phyloP scores from a whole-genome alignment of 2,113 vertebrate species.

The Alectura lathami region DNA sequence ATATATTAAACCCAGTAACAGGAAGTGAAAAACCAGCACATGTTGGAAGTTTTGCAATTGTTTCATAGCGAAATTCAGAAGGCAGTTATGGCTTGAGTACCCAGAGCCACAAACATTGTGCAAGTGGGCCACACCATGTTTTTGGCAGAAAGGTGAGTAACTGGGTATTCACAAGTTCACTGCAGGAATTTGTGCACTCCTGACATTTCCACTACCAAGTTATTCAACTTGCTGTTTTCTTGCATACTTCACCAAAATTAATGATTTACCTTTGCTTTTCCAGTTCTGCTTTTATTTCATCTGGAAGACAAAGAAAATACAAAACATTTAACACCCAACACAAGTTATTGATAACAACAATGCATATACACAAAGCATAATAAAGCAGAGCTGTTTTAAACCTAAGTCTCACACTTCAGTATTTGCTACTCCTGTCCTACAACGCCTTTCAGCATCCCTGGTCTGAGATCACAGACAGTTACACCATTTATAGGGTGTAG shows the following conservation, averaged over 20 bases:
- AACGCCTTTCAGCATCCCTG: not conserved
- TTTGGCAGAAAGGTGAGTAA: not conserved
- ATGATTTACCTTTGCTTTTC: constrained; percentile 88
- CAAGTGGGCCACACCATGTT: not conserved
- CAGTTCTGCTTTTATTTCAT: constrained; percentile 93
- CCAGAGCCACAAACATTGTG: not conserved
- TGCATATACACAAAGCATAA: not conserved
- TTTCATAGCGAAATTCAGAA: constrained; percentile 29
- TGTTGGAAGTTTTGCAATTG: not conserved
- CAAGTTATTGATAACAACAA: not conserved
- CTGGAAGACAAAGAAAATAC: constrained; percentile 70
- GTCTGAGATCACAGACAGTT: not conserved
- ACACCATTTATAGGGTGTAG: not conserved
- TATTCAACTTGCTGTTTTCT: not conserved
- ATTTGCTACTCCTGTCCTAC: not conserved
- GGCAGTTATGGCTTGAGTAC: constrained; percentile 23
- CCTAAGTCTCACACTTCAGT: not conserved
- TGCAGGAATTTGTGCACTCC: not conserved
- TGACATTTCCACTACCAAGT: not conserved
- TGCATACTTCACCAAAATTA: not conserved
- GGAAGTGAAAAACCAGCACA: not conserved
- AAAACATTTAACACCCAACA: not conserved
- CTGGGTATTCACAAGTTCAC: not conserved
- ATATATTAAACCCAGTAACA: not conserved
- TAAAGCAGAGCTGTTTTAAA: not conserved